Evolutionary conservation across 2,797 vertebrate genomes (phyloP).

Genomic region (Streptopelia turtur): DNA sequence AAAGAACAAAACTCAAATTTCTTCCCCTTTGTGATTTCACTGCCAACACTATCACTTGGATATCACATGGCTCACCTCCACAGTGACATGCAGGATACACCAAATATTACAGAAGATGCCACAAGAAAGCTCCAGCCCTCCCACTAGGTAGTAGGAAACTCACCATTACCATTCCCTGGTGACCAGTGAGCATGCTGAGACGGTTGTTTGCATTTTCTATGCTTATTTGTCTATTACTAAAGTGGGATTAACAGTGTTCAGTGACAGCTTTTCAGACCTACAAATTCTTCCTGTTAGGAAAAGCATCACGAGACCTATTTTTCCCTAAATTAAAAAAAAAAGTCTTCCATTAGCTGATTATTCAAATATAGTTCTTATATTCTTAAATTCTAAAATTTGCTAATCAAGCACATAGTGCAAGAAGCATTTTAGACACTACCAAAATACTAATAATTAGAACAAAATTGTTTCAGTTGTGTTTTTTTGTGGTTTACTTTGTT

Average conservation of each 20-base stretch:
- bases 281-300: neutral
- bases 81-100: neutral
- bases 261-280: neutral
- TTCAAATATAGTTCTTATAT: neutral
- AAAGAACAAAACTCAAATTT: neutral
- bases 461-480: neutral
- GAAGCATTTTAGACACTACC: neutral
- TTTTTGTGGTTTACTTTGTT: constrained; percentile 28
- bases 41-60: neutral
- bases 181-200: neutral
- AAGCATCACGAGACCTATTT: neutral
- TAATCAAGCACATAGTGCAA: neutral
- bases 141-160: neutral
- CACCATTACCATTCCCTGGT: neutral
- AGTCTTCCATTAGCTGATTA: constrained; percentile 5
- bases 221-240: neutral
- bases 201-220: neutral
- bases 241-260: neutral
- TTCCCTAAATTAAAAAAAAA: constrained; percentile 6
- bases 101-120: neutral
- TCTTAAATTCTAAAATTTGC: constrained; percentile 45
- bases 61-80: neutral
- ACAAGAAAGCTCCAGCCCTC: neutral
- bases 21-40: neutral
- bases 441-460: neutral